Evolutionary conservation across 2,113 vertebrate genomes (phyloP), one percentile per base, ranked within the genome.

Genomic region (Austrofundulus limnaeus): DNA sequence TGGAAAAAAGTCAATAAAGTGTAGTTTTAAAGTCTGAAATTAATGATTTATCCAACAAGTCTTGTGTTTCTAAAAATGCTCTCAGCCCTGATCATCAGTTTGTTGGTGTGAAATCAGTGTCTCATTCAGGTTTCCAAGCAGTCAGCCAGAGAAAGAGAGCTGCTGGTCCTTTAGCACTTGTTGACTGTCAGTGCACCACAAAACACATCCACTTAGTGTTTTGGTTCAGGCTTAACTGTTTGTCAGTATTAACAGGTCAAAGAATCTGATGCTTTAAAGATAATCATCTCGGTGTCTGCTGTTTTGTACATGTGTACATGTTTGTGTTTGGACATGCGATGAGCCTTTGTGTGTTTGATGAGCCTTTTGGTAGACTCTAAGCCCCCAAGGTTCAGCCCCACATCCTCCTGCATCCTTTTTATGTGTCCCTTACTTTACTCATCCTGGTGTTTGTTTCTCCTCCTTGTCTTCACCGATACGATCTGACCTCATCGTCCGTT

Each of bases 401-500:
- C 31, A 31, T 15, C 45, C 9, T n/a, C 48, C 49, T 20, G 2
- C 20, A 39, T 37, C 66, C 59, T 47, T 23, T 61, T 39, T 53
- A 42, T 70, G 24, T 56, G 23, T 56, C 70, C 49, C 61, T 78
- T 67, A 47, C 21, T 61, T 52, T 46, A 16, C 60, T 66, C 55
- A 45, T 24, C 47, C 23, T 20, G 42, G 19, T 72, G 72, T 77
- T 75, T 86, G 67, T 61, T 73, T 80, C 70, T 58, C 13, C 53
- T 72, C 42, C 62, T 69, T 63, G 25, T 49, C 59, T 78, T 61
- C 77, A 71, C 70, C 75, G 72, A 84, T 78, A 66, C 72, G 80
- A 83, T 86, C 77, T 78, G 66, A 86, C 82, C 61, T 75, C 61
- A 75, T 86, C 78, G 71, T 79, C 45, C 4, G 55, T 78, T 86